These are phyloP conservation scores for Tinea semifulvella DNA, from an alignment of 2,888 invertebrate genomes.

Conservation along the genomic window DNA sequence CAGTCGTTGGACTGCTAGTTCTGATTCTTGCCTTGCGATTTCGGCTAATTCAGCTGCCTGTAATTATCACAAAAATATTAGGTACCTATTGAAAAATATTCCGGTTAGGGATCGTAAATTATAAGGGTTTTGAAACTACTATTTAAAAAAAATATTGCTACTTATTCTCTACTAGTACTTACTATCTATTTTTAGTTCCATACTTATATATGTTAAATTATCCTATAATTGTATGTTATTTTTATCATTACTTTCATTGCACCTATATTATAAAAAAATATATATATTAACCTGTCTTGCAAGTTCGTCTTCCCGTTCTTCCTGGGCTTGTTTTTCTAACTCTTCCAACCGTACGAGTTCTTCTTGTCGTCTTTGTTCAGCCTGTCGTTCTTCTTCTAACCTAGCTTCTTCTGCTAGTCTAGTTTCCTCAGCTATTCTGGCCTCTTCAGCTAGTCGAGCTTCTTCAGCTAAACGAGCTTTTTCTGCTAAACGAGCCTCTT, in stretches of 20 bases:
- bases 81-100: no score
- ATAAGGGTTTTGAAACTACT: no score
- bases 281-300: constrained; percentile 69
- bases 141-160: no score
- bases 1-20: constrained; percentile 66
- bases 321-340: constrained; percentile 69
- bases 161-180: no score
- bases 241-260: no score
- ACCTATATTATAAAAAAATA: no score
- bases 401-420: constrained; percentile 46
- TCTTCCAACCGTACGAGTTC: constrained; percentile 66
- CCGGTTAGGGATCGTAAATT: no score
- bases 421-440: constrained; percentile 31
- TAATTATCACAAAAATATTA: no score
- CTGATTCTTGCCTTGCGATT: constrained; percentile 67
- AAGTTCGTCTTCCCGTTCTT: constrained; percentile 72
- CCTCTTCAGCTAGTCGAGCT: constrained; percentile 36
- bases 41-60: constrained; percentile 76
- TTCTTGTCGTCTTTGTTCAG: constrained; percentile 64
- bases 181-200: no score
- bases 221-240: no score
- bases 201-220: no score
- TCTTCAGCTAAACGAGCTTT: constrained; percentile 46
- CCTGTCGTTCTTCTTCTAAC: constrained; percentile 54
- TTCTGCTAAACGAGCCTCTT: constrained; percentile 54